Base-by-base conservation (phyloP, 2,888 invertebrate genomes). In the Nemoura dubitans region DNA sequence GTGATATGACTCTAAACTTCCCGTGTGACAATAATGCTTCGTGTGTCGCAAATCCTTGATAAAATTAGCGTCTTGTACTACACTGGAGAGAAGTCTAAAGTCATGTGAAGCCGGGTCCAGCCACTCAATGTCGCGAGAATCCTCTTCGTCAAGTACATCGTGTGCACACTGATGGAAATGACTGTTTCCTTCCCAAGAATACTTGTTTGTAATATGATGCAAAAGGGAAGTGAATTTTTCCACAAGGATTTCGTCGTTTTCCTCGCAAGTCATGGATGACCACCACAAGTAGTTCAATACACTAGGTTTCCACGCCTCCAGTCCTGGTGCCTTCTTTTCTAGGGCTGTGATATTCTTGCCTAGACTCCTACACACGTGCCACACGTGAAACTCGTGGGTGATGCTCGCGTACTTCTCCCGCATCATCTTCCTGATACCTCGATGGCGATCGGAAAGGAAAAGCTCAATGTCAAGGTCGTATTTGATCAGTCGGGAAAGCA, bases 241-340 rank as follows among this genome's bases (percentile, higher is more conserved):
- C n/a, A n/a, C n/a, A n/a, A n/a, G n/a, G n/a, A 82, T n/a, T 21
- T 82, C 82, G n/a, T 29, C 82, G 25, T 82, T 30, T n/a, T 21
- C 82, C 7, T 30, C 82, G 30, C 82, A 82, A 29, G 82, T 82
- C 82, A 82, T 82, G 16, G 82, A 82, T 16, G 82, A 82, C 82
- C 82, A 82, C 82, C 82, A 82, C 16, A 82, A 29, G 16, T 82
- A 30, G 5, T 30, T 82, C 21, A 82, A 30, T 21, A 82, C n/a
- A 82, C 82, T 82, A 1, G 82, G 30, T 25, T 30, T 82, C 82
- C 82, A 82, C 30, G n/a, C 21, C 29, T 82, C 82, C 36, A 82
- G 29, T 2, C 29, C 82, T 21, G 82, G 82, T 16, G 82, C 29
- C 14, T 82, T 82, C 29, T 82, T 82, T 28, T 28, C n/a, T 2